These are phyloP conservation scores for Lepidonotus clava DNA, from an alignment of 2,888 invertebrate species.

Conservation along the genomic window DNA sequence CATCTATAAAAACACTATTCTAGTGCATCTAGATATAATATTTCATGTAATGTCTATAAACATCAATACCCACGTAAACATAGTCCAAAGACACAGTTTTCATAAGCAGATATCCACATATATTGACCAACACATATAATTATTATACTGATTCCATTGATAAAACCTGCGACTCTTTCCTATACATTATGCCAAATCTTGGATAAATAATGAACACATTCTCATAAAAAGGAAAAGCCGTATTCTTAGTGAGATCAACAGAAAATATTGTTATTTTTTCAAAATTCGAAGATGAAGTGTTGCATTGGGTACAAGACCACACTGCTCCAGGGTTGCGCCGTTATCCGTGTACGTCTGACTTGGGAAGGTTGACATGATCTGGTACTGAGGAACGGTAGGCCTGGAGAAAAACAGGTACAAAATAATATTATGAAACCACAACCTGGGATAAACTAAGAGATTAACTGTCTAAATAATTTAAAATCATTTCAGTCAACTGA, in stretches of 20 bases:
- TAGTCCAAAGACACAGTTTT: background rate
- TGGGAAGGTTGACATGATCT: conserved; percentile 55
- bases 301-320: conserved; percentile 78
- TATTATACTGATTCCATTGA: background rate
- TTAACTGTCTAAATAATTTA: too few species aligned
- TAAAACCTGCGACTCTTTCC: too few species aligned
- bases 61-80: too few species aligned
- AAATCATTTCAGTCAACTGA: too few species aligned
- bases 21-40: too few species aligned
- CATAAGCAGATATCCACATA: background rate
- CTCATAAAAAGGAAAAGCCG: background rate
- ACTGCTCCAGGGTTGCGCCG: conserved; percentile 69
- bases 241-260: too few species aligned
- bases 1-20: too few species aligned
- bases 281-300: conserved; percentile 70
- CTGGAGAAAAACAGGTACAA: conserved; percentile 7
- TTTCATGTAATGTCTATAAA: background rate
- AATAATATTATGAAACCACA: too few species aligned
- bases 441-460: too few species aligned
- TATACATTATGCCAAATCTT: too few species aligned
- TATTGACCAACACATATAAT: background rate
- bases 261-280: conserved; percentile 2
- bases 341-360: conserved; percentile 69
- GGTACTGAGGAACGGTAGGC: background rate
- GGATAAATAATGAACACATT: conserved; percentile 12